Evolutionary conservation across 2,113 vertebrate species (phyloP), one percentile per base, ranked within the genome.

Genomic region (Chloroceryle aenea): DNA sequence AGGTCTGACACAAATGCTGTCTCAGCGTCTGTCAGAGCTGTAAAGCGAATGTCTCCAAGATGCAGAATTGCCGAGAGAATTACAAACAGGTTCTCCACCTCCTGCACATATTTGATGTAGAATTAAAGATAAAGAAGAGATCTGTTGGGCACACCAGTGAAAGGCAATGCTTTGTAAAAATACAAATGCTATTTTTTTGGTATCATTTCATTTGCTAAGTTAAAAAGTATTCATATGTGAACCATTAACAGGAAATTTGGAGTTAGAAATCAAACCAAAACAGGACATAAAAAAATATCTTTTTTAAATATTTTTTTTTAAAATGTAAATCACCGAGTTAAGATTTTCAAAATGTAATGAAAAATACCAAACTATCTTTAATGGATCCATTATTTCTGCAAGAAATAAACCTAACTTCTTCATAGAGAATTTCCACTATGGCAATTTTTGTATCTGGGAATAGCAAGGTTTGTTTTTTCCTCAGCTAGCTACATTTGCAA

Each of bases 41-140:
- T 98, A 94, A 99, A 99, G 89, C 91, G 88, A 66, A 99, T 78
- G 90, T 99, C 99, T 69, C 99, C 99, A 3, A 99, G 97, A 90
- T 99, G 99, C 77, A 99, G 92, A 59, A 99, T 97, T 10, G 99
- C 98, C 8, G 99, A 98, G 36, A 99, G 98, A 84, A 99, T 98
- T 85, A 97, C 97, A 72, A 99, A 99, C 92, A 99, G 96, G 69
- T 99, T 99, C 82, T 99, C 99, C 90, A 99, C 98, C 93, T 99
- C 99, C 99, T 99, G 73, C 25, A 69, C 4, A 7, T 36, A 36
- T 74, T 93, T 64, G 30, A 88, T 25, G 50, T 53, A 95, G 17
- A 90, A 90, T 90, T 73, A 96, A 83, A 94, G 45, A 96, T 25
- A 92, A 85, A 45, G 36, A 82, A 82, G 18, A 93, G 34, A 21